A percentile compares a stretch with the other conserved stretches of the same genome.
Conservation (phyloP, 2,113 vertebrate genomes). For the Etheostoma cragini region DNA sequence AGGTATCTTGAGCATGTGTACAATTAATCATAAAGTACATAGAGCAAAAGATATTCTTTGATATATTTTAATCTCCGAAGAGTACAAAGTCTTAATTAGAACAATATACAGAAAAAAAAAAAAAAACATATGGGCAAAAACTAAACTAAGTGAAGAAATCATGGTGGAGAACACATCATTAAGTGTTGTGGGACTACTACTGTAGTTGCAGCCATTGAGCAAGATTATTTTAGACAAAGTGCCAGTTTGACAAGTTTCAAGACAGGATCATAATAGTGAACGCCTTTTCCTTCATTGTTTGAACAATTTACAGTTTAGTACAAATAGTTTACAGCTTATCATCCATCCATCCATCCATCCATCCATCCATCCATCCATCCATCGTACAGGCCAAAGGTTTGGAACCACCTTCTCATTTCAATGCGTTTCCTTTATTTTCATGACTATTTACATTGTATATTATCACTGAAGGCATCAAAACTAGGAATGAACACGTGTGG, state of each 20-base stretch:
- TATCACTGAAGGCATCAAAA: no score
- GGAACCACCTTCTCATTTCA: no score
- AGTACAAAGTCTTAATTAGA: background rate
- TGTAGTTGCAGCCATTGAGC: no score
- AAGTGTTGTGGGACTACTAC: background rate
- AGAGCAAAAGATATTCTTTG: background rate
- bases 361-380: no score
- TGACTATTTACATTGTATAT: no score
- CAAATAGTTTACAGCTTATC: background rate
- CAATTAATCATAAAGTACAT: background rate
- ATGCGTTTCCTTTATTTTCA: no score
- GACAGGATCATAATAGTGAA: background rate
- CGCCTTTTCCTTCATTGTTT: conserved; percentile 1
- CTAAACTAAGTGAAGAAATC: background rate
- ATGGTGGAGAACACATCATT: background rate
- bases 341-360: no score
- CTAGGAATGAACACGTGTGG: no score
- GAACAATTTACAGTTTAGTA: background rate
- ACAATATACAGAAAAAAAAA: background rate
- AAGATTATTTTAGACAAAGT: background rate
- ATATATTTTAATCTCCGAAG: background rate
- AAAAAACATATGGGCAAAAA: background rate
- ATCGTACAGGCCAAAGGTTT: no score
- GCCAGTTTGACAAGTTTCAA: background rate
- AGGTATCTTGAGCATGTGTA: background rate